phyloP scores from a whole-genome alignment of 2,113 vertebrate genomes.

The Paradoxurus hermaphroditus region DNA sequence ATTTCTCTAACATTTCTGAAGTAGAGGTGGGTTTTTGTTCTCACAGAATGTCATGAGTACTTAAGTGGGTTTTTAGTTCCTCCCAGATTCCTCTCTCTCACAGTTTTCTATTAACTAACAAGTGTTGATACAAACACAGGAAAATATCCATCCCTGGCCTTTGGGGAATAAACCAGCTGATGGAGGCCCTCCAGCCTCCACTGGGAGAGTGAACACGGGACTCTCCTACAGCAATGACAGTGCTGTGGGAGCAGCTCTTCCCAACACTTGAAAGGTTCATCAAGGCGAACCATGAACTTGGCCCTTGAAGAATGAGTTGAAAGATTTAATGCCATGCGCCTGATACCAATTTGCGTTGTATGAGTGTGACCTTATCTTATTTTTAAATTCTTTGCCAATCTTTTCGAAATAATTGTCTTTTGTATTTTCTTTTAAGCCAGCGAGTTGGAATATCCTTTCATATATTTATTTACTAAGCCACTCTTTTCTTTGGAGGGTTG shows the following conservation, averaged over 20 bases:
- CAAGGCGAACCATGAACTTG: not conserved
- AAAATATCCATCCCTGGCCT: not conserved
- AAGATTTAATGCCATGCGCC: not conserved
- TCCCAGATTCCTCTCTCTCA: not conserved
- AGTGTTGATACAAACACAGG: not conserved
- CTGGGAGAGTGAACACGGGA: not conserved
- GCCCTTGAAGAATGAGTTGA: not conserved
- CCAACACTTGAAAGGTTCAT: not conserved
- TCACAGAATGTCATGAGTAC: not conserved
- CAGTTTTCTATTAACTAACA: slow-evolving; percentile 14
- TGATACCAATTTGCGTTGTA: not conserved
- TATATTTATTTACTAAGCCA: not conserved
- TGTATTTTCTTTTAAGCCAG: not conserved
- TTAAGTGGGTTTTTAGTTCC: not conserved
- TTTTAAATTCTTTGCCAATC: slow-evolving; percentile 27
- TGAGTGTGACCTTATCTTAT: not conserved
- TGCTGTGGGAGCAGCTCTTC: not conserved
- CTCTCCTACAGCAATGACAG: not conserved
- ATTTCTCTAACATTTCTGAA: not conserved
- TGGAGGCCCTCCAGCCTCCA: not conserved
- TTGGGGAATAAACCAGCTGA: not conserved
- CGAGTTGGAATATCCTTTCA: not conserved
- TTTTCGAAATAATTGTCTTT: slow-evolving; percentile 23
- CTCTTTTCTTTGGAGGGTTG: slow-evolving; percentile 31
- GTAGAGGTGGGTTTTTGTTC: not conserved